Conservation (phyloP, 2,888 invertebrate genomes). For the Andrena bicolor region DNA sequence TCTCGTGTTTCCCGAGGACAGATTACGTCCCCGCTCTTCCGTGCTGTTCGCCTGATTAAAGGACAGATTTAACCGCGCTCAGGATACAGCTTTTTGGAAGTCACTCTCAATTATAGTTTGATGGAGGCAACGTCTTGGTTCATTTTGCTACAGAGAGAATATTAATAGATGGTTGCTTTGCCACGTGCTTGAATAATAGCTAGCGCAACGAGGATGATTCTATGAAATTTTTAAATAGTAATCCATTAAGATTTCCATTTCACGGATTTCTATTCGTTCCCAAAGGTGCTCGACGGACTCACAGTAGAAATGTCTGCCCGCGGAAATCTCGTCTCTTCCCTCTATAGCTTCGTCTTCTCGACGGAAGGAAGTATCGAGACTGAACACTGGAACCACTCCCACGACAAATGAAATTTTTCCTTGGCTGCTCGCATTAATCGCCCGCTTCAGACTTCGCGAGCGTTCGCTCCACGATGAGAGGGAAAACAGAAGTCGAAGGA, state of each 20-base stretch:
- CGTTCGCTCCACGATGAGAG: background rate
- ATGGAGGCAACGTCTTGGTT: background rate
- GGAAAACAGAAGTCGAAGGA: background rate
- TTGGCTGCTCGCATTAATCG: conserved; percentile 20
- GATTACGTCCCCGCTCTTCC: background rate
- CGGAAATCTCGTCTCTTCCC: background rate
- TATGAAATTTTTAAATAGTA: conserved; percentile 17
- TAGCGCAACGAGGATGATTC: conserved; percentile 25
- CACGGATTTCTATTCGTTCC: background rate
- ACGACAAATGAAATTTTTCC: conserved; percentile 54
- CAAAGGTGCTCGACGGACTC: background rate
- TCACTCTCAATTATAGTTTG: conserved; percentile 1
- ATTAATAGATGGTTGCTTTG: background rate
- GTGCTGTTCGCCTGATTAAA: background rate
- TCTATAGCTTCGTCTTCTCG: background rate
- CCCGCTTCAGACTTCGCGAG: background rate
- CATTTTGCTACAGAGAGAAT: background rate
- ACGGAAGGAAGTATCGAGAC: background rate
- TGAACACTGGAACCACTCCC: background rate
- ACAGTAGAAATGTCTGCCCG: conserved; percentile 3
- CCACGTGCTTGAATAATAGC: conserved; percentile 18
- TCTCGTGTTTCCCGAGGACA: background rate
- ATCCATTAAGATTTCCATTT: conserved; percentile 32
- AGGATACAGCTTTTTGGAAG: background rate
- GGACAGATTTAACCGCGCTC: too few species aligned